A percentile compares a stretch with the other conserved stretches of the same genome.
These are phyloP conservation scores for Eutrigla gurnardus DNA, from an alignment of 2,797 vertebrate genomes.

Conservation along the genomic window DNA sequence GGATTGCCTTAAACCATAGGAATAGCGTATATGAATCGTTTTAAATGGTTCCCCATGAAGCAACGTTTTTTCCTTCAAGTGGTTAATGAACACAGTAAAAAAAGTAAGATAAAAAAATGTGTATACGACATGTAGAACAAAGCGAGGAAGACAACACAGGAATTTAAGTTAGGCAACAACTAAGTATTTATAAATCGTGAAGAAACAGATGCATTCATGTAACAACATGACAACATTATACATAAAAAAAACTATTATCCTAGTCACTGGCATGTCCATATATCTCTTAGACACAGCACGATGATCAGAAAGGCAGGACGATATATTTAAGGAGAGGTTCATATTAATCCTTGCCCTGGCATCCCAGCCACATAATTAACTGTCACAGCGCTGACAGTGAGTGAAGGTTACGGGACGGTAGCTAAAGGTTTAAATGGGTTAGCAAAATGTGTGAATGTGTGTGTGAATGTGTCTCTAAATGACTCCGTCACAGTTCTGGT, in stretches of 20 bases:
- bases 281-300: background rate
- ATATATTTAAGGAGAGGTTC: background rate
- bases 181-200: no score
- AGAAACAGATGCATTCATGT: background rate
- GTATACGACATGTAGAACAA: no score
- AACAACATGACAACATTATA: background rate
- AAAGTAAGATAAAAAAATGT: no score
- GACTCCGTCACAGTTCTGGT: constrained; percentile 57
- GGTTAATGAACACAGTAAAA: no score
- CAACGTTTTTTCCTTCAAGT: no score
- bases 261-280: background rate
- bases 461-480: constrained; percentile 56
- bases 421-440: constrained; percentile 32
- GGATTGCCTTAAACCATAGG: no score
- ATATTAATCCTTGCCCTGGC: constrained; percentile 23
- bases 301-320: background rate
- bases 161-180: no score
- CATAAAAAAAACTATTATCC: background rate
- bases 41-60: no score
- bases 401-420: constrained; percentile 35
- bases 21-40: no score
- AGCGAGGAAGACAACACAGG: no score
- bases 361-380: constrained; percentile 42
- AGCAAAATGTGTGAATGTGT: constrained; percentile 19
- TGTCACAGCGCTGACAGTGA: constrained; percentile 17